These are phyloP conservation scores for Etheostoma perlongum DNA, from an alignment of 2,797 vertebrate species.

Conservation along the genomic window DNA sequence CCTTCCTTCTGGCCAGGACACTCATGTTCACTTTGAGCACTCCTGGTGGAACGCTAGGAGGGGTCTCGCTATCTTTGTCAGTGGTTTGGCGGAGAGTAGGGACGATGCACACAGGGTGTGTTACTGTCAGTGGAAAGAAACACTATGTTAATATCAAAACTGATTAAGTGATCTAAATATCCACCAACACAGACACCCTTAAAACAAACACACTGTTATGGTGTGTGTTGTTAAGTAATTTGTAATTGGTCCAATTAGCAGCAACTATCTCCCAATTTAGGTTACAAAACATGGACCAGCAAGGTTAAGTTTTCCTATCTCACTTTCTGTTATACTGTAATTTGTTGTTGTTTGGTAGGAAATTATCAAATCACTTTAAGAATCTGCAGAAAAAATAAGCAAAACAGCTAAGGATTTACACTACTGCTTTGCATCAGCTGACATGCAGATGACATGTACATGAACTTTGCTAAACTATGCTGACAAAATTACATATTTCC, in stretches of 20 bases:
- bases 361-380: neutral
- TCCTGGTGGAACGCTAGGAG: neutral
- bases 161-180: neutral
- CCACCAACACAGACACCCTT: neutral
- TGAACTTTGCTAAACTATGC: neutral
- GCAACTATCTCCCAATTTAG: neutral
- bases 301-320: neutral
- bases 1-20: constrained; percentile 66
- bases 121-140: constrained; percentile 3
- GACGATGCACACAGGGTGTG: neutral
- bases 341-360: neutral
- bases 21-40: constrained; percentile 51
- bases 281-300: neutral
- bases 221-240: neutral
- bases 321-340: too few relatives aligned
- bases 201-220: neutral
- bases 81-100: neutral
- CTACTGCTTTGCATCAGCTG: too few relatives aligned
- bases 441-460: too few relatives aligned
- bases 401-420: too few relatives aligned
- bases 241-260: neutral
- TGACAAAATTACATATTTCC: neutral
- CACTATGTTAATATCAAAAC: neutral
- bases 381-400: neutral
- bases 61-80: accelerated